Percentiles rank a stretch among this genome's conserved stretches.
phyloP scores from a whole-genome alignment of 2,113 vertebrate species.

The Gavialis gangeticus region DNA sequence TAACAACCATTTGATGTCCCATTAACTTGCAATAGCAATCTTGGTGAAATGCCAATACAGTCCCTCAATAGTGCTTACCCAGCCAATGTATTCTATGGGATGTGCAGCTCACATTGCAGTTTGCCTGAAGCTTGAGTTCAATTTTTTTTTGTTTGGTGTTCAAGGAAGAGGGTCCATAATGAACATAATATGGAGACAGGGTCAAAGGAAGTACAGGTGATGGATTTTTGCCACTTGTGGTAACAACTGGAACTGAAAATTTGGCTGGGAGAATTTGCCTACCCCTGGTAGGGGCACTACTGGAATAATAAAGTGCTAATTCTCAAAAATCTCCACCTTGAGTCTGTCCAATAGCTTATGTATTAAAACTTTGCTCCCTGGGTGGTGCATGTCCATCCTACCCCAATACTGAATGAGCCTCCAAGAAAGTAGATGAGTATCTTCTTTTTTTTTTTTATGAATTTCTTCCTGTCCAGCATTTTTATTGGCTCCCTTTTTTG shows the following conservation, averaged over 20 bases:
- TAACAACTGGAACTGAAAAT: background rate
- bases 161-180: background rate
- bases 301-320: background rate
- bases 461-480: background rate
- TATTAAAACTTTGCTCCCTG: background rate
- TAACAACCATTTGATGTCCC: conserved; percentile 46
- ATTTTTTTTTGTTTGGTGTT: background rate
- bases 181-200: background rate
- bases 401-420: background rate
- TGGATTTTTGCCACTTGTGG: background rate
- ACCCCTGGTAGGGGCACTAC: background rate
- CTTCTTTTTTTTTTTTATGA: background rate
- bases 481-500: background rate
- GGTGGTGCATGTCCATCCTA: background rate
- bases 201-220: background rate
- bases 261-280: background rate
- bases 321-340: background rate
- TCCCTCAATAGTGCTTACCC: background rate
- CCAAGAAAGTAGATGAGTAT: background rate
- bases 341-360: background rate
- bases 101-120: background rate
- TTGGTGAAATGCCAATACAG: conserved; percentile 50
- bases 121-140: conserved; percentile 8
- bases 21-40: conserved; percentile 59
- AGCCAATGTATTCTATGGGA: background rate